Percentiles rank a stretch among this genome's conserved stretches.
Conservation (phyloP, 1,140 invertebrate species). For the Zaprionus capensis region DNA sequence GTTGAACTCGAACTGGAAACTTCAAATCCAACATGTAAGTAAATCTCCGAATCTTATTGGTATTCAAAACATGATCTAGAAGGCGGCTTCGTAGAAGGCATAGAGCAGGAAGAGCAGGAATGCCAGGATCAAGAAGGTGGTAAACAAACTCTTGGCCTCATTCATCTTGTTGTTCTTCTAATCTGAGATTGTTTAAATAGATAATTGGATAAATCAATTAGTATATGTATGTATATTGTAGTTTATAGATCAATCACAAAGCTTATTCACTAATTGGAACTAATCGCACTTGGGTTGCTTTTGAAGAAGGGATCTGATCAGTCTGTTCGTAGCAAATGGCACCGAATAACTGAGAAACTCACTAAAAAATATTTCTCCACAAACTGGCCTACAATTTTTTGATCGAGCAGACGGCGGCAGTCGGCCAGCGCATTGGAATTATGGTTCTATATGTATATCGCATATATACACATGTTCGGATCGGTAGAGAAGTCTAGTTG, state of each 20-base stretch:
- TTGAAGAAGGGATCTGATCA: conserved; percentile 24
- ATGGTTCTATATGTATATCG: conserved; percentile 53
- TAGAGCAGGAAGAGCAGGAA: conserved; percentile 76
- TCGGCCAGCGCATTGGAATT: conserved; percentile 59
- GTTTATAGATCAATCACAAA: conserved; percentile 3
- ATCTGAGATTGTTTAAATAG: conserved; percentile 29
- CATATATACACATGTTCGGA: conserved; percentile 26
- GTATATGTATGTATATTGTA: not conserved
- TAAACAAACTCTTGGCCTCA: conserved; percentile 82
- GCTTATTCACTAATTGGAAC: conserved; percentile 19
- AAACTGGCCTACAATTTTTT: conserved; percentile 53
- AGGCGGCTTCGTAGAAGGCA: conserved; percentile 81
- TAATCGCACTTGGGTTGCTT: conserved; percentile 20
- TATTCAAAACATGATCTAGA: conserved; percentile 56
- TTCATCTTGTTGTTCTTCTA: conserved; percentile 75
- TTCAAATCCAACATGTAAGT: conserved; percentile 79
- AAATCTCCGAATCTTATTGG: conserved; percentile 61
- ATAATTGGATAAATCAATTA: conserved; percentile 18
- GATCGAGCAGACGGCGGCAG: conserved; percentile 44
- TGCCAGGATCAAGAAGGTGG: conserved; percentile 81
- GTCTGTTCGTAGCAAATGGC: conserved; percentile 80
- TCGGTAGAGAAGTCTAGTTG: conserved; percentile 12
- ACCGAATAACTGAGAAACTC: conserved; percentile 75
- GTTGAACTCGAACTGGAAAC: conserved; percentile 57
- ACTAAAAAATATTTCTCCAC: conserved; percentile 75